Conservation (phyloP, 2,113 vertebrate species). For the Ageneiosus marmoratus region DNA sequence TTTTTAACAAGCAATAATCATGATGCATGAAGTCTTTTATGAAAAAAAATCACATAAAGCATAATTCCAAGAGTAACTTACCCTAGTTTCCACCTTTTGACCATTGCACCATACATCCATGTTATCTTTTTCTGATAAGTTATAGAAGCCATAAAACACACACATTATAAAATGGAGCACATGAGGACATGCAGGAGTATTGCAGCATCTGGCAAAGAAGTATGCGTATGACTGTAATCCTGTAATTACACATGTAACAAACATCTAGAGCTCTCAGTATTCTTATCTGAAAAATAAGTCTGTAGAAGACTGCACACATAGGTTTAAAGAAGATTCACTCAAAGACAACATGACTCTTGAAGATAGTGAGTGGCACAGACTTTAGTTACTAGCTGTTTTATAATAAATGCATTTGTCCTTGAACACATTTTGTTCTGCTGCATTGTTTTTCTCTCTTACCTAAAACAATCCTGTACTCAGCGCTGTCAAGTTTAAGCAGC, state of each 20-base stretch:
- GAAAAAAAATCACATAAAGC: not conserved
- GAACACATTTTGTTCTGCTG: not conserved
- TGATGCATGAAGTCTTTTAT: not conserved
- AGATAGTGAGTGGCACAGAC: not conserved
- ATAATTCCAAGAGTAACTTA: constrained; percentile 55
- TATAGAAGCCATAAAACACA: not conserved
- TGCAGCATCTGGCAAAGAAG: not conserved
- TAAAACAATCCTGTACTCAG: constrained; percentile 84
- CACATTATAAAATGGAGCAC: constrained; percentile 11
- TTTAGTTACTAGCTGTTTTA: not conserved
- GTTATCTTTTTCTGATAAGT: constrained; percentile 88
- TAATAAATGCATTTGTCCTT: not conserved
- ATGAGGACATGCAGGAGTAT: not conserved
- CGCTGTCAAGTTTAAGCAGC: constrained; percentile 79
- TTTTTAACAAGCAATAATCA: not conserved
- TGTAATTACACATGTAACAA: constrained; percentile 1
- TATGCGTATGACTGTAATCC: not conserved
- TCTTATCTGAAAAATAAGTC: not conserved
- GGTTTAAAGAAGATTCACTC: not conserved
- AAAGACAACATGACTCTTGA: not conserved
- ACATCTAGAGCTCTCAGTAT: not conserved
- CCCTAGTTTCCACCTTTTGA: constrained; percentile 85
- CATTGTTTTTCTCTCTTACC: constrained; percentile 73
- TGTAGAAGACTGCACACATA: not conserved
- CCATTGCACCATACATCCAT: constrained; percentile 98